Evolutionary conservation across 2,113 vertebrate species (phyloP).

Genomic region (Bettongia penicillata): DNA sequence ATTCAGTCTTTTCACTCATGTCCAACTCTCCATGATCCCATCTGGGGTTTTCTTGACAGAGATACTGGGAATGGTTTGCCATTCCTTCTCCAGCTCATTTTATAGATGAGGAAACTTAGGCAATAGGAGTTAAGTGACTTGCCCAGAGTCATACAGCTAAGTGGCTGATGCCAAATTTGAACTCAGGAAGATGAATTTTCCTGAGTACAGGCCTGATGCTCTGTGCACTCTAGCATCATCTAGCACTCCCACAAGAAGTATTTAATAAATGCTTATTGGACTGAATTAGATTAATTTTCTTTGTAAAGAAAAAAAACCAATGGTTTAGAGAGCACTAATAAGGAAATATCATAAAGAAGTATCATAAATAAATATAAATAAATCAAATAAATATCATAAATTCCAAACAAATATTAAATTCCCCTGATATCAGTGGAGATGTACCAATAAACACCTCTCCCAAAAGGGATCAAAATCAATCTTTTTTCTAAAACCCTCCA

Average conservation of each 20-base stretch:
- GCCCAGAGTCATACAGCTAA: background rate
- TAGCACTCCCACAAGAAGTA: background rate
- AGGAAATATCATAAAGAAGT: background rate
- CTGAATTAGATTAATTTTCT: background rate
- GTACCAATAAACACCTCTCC: background rate
- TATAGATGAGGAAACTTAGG: background rate
- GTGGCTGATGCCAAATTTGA: background rate
- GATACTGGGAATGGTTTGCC: background rate
- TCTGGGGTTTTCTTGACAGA: background rate
- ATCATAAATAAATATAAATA: no score
- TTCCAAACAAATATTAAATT: background rate
- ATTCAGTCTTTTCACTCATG: background rate
- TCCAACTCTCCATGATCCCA: background rate
- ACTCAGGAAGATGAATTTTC: background rate
- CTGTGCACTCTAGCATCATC: background rate
- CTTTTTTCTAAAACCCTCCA: background rate
- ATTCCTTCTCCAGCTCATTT: background rate
- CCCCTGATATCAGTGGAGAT: background rate
- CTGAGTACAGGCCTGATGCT: background rate
- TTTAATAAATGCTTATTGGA: background rate
- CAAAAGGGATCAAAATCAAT: background rate
- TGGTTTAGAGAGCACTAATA: background rate
- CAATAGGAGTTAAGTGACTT: background rate
- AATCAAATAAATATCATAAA: background rate
- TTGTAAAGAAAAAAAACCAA: background rate